Base-by-base conservation (phyloP, 1,140 invertebrate species). In the Drosophila nigromelanica region DNA sequence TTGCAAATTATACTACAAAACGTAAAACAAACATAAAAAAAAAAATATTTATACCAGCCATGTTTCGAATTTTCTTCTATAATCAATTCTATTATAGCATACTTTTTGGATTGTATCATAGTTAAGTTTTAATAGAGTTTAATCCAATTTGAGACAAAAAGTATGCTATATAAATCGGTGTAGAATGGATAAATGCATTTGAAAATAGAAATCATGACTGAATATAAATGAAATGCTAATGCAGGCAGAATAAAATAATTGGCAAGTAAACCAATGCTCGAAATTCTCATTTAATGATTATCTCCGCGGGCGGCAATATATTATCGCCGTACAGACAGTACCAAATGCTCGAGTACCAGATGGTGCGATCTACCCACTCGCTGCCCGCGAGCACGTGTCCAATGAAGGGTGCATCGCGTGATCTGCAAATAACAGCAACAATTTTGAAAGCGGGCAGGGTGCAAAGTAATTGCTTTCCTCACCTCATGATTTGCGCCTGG, bases 351-450 rank as follows among this genome's bases (percentile, higher is more conserved):
- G 95, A 94, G 62, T 96, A 93, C 96, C 96, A 97, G 59, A 94
- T 94, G 7, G 96, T 93, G 72, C 96, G 94, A 45, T 96, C 94
- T 21, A 95, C 94, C 59, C 94, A 94, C 21, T 95, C 94, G 18
- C 93, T 94, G 55, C 96, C 96, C 3, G 95, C 95, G 33, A 97
- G 92, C 0, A 95, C 95, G 70, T 94, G 94, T 1, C 97, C 96
- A 91, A 97, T 97, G 92, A 93, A 97, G 0, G 96, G 96, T 39
- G 92, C 94, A 45, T 96, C 95, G 91, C 95, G 96, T 27, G 93
- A 95, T 87, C 96, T 96, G 75, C 42, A 93, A 91, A 1, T n/a
- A 6, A 24, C 1, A 2, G 18, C 18, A 18, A 59, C n/a, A 35
- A 52, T 5, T 27, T 27, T 6, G 5, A 27, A 6, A 27, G 24